Conservation (phyloP, 1,140 invertebrate genomes). For the Scaptomyza montana region DNA sequence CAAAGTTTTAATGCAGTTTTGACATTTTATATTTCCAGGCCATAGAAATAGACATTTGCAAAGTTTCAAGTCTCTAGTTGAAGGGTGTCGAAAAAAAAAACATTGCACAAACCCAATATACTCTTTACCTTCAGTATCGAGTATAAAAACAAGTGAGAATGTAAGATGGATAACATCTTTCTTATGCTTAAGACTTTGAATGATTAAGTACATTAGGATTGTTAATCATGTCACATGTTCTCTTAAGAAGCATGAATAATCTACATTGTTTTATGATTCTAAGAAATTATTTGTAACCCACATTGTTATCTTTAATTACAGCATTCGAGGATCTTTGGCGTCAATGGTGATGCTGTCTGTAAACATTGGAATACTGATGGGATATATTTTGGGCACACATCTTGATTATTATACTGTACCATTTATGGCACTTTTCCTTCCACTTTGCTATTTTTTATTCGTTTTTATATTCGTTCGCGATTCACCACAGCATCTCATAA, state of each 20-base stretch:
- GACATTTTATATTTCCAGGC: no score
- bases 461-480: slow-evolving; percentile 61
- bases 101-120: no score
- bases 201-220: no score
- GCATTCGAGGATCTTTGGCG: slow-evolving; percentile 68
- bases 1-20: no score
- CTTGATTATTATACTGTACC: slow-evolving; percentile 58
- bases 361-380: slow-evolving; percentile 62
- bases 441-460: slow-evolving; percentile 46
- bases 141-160: no score
- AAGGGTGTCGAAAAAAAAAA: no score
- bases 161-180: no score
- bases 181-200: no score
- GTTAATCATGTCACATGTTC: no score
- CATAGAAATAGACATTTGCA: no score
- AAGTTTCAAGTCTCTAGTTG: no score
- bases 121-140: no score
- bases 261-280: neutral
- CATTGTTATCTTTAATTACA: slow-evolving; percentile 30
- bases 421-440: slow-evolving; percentile 45
- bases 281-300: neutral
- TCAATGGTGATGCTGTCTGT: slow-evolving; percentile 66
- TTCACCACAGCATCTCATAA: slow-evolving; percentile 66
- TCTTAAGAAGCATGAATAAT: neutral
- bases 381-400: slow-evolving; percentile 65